Base-by-base conservation (phyloP, 2,797 vertebrate species). In the Erithacus rubecula region DNA sequence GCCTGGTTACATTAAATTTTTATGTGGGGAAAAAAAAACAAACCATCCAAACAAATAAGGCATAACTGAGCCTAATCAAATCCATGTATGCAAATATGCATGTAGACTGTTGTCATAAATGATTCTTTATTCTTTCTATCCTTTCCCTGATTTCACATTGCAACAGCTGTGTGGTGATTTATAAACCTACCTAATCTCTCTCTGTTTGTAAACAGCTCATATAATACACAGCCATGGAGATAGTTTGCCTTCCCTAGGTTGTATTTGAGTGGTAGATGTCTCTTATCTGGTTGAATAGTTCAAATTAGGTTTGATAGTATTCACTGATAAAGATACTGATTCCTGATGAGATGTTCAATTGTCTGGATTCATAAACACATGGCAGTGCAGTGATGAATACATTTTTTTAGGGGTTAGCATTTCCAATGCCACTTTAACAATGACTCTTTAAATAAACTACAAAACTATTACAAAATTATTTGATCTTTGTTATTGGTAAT, bases 401-500 rank as follows among this genome's bases (percentile, higher is more conserved):
- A 44, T 34, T 34, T 26, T 71, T 78, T 84, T 27, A 44, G 78
- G 63, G 69, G 30, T n/a, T 80, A 69, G 26, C 70, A 65, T 92
- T 94, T 94, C 74, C 68, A 60, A n/a, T 71, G 79, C 85, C 60
- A 92, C 64, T 67, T 90, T 77, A 83, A 85, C 78, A 36, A 75
- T 91, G 77, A 94, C 63, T 95, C 87, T 96, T 96, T 96, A 92
- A 89, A 83, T 75, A 65, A 75, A 68, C 63, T 77, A 59, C 75
- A 63, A 77, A 77, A 46, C 15, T 64, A 67, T 88, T 65, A 84
- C 30, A 53, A 64, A 90, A 87, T 77, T 69, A 95, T 96, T 94
- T 95, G 64, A 89, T 87, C 83, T 86, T 92, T 91, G 68, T 90
- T 83, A 72, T 64, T 85, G 74, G 70, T 95, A 81, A 93, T 41